phyloP scores from a whole-genome alignment of 2,797 vertebrate species.

The Pangasius mekongensis region DNA sequence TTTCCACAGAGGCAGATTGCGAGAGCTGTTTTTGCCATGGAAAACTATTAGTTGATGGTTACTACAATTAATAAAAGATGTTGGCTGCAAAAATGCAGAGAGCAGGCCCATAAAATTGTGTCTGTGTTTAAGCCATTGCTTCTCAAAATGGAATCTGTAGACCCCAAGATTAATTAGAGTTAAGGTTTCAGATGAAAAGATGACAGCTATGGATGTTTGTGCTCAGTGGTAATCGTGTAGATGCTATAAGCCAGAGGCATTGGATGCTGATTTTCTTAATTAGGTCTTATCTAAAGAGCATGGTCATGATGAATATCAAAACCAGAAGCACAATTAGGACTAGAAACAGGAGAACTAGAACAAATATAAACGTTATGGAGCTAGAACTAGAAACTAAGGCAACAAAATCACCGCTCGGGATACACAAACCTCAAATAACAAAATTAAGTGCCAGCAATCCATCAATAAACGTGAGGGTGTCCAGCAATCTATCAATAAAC shows the following conservation, averaged over 20 bases:
- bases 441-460: neutral
- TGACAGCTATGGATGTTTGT: constrained; percentile 3
- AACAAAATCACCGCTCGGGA: neutral
- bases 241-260: constrained; percentile 1
- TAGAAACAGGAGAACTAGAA: neutral
- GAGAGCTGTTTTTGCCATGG: constrained; percentile 35
- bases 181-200: neutral
- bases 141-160: neutral
- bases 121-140: constrained; percentile 8
- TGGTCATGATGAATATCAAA: neutral
- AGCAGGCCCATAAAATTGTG: neutral
- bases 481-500: neutral
- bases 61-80: constrained; percentile 19
- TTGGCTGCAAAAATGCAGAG: constrained; percentile 7
- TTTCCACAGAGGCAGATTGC: constrained; percentile 38
- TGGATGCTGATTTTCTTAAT: constrained; percentile 11
- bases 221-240: constrained; percentile 8
- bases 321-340: neutral
- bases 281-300: neutral
- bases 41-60: constrained; percentile 34
- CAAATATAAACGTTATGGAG: neutral
- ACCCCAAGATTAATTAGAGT: neutral
- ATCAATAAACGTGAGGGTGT: neutral
- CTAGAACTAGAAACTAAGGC: neutral
- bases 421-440: neutral